Conservation (phyloP, 2,888 invertebrate genomes). For the Cheilosia soror region DNA sequence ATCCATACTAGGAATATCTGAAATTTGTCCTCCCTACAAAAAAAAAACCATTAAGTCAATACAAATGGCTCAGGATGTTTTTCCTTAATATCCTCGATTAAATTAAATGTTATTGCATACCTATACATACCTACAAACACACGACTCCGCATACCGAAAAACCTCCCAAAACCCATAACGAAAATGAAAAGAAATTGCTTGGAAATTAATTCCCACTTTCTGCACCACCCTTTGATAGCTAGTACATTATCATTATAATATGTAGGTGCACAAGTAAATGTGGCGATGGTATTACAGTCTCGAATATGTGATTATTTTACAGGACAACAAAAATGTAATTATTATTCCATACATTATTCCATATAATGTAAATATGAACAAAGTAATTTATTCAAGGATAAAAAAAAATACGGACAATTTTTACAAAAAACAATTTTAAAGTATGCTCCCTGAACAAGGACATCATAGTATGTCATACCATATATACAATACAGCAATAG, state of each 20-base stretch:
- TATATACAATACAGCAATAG: background rate
- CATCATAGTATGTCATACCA: background rate
- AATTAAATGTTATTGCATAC: no score
- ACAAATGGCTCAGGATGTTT: no score
- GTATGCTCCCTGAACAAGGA: slow-evolving; percentile 1
- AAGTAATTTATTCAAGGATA: slow-evolving; percentile 9
- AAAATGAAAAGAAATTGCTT: no score
- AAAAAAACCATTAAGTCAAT: no score
- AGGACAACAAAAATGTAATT: slow-evolving; percentile 2
- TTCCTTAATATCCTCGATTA: no score
- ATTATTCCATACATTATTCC: no score
- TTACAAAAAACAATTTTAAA: background rate
- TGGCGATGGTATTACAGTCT: background rate
- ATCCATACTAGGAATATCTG: no score
- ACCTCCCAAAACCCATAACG: no score
- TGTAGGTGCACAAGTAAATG: background rate
- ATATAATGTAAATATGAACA: background rate
- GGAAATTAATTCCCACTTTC: background rate
- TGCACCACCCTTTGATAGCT: slow-evolving; percentile 4
- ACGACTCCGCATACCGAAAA: no score
- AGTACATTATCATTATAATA: background rate
- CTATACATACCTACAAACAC: no score
- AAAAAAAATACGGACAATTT: background rate
- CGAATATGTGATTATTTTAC: background rate
- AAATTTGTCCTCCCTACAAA: no score